Conservation (phyloP, 2,797 vertebrate genomes). For the Kryptolebias ocellatus region DNA sequence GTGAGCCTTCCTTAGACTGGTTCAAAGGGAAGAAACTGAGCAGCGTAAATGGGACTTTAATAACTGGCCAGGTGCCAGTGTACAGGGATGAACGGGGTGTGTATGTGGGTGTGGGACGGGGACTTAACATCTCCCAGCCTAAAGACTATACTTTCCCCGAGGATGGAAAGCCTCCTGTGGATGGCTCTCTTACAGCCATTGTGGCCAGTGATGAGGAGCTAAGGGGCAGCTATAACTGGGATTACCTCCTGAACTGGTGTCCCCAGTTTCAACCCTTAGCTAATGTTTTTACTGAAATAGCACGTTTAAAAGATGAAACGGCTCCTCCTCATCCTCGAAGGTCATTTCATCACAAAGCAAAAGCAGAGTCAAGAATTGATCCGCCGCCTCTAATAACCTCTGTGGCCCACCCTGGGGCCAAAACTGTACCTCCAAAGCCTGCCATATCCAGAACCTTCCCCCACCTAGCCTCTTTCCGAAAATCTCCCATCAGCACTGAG, state of each 20-base stretch:
- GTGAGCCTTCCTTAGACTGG: constrained; percentile 94
- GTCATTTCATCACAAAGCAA: constrained; percentile 88
- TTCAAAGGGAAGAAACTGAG: constrained; percentile 93
- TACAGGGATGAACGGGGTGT: constrained; percentile 89
- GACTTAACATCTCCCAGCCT: constrained; percentile 88
- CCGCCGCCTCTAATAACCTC: constrained; percentile 98
- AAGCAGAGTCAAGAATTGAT: constrained; percentile 94
- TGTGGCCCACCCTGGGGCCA: constrained; percentile 96
- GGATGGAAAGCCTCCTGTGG: constrained; percentile 92
- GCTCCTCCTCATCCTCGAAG: constrained; percentile 87
- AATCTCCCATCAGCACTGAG: constrained; percentile 93
- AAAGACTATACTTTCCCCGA: constrained; percentile 95
- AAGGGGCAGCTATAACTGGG: constrained; percentile 99
- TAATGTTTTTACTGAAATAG: constrained; percentile 97
- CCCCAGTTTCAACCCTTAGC: constrained; percentile 98
- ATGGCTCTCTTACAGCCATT: constrained; percentile 94
- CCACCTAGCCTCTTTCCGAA: constrained; percentile 87
- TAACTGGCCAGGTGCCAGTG: constrained; percentile 88
- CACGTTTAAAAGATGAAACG: constrained; percentile 95
- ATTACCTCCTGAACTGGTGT: constrained; percentile 98
- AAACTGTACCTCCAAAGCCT: constrained; percentile 93
- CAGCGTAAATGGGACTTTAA: constrained; percentile 82
- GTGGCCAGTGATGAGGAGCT: constrained; percentile 98
- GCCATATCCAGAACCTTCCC: constrained; percentile 89
- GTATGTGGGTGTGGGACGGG: constrained; percentile 90